phyloP scores from a whole-genome alignment of 2,797 vertebrate species.

The Xenopus petersii region DNA sequence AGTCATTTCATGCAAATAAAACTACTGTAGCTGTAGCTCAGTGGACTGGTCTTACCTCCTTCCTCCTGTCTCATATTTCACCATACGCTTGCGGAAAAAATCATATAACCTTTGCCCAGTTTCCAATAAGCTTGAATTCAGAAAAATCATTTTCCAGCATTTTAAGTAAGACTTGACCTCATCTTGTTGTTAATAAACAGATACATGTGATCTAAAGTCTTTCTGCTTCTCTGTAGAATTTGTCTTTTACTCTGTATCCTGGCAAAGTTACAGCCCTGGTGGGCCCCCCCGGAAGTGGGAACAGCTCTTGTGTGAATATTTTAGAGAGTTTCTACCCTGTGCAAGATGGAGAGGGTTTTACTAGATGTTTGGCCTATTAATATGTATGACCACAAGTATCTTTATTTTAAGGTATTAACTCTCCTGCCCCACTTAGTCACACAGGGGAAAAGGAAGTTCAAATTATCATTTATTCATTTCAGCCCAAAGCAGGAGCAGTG shows the following conservation, averaged over 20 bases:
- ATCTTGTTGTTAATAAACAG: not conserved
- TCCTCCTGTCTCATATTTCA: slow-evolving; percentile 10
- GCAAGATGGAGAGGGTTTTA: slow-evolving; percentile 80
- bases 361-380: slow-evolving; percentile 83
- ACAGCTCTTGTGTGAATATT: slow-evolving; percentile 91
- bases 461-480: no score
- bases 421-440: not conserved
- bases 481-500: no score
- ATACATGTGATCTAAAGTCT: not conserved
- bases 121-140: not conserved
- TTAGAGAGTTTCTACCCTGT: slow-evolving; percentile 91
- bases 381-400: slow-evolving; percentile 80
- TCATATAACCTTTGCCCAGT: not conserved
- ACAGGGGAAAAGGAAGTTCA: no score
- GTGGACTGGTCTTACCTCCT: slow-evolving; percentile 20
- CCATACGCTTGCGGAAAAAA: not conserved
- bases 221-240: slow-evolving; percentile 64
- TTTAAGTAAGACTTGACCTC: not conserved
- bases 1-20: slow-evolving; percentile 11
- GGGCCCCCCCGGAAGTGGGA: slow-evolving; percentile 91
- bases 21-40: slow-evolving; percentile 12
- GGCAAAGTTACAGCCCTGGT: slow-evolving; percentile 90
- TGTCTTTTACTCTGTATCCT: slow-evolving; percentile 85
- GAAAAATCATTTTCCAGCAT: no score
- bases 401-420: slow-evolving; percentile 84